Base-by-base conservation (phyloP, 2,888 invertebrate genomes). In the Archaeoteleia sp. region DNA sequence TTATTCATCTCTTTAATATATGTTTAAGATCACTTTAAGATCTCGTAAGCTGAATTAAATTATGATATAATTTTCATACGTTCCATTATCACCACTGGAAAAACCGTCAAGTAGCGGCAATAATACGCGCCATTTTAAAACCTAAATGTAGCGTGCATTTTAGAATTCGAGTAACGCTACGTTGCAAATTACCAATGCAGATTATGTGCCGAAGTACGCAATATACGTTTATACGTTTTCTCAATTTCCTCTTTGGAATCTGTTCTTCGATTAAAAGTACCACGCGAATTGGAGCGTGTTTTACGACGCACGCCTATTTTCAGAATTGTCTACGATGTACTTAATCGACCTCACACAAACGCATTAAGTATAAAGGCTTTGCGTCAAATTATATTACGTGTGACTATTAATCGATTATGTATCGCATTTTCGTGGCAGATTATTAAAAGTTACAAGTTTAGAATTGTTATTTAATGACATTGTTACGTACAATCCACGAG, bases 211-310 rank as follows among this genome's bases (percentile, higher is more conserved):
- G 17, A 9, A 27, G 40, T 40, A 30, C 14, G 35, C 32, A 20
- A 39, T 45, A 48, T 13, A 42, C 34, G 14, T 51, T 39, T 45
- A 39, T 61, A 40, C 53, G 39, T 62, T 61, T 53, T 46, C 46
- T 53, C 53, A 37, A 53, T 53, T 61, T 46, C 48, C 27, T 30
- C 25, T 17, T 8, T n/a, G 37, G 15, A 43, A 32, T 58, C 45
- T 32, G 14, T 34, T 48, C 27, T 30, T 25, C 35, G 45, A 66
- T 54, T 54, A 39, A 43, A 66, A 54, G 58, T 60, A 25, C 37
- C 37, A 12, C 35, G 23, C n/a, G 48, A 60, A 54, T 49, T 49
- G 48, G 27, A 60, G 54, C 54, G 29, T 60, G 39, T 30, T 60
- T 49, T 43, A 60, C 15, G 43, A 35, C 23, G 20, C 15, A 14